A percentile compares a stretch with the other conserved stretches of the same genome.
phyloP scores from a whole-genome alignment of 1,140 invertebrate genomes.

The Leucophenga varia region DNA sequence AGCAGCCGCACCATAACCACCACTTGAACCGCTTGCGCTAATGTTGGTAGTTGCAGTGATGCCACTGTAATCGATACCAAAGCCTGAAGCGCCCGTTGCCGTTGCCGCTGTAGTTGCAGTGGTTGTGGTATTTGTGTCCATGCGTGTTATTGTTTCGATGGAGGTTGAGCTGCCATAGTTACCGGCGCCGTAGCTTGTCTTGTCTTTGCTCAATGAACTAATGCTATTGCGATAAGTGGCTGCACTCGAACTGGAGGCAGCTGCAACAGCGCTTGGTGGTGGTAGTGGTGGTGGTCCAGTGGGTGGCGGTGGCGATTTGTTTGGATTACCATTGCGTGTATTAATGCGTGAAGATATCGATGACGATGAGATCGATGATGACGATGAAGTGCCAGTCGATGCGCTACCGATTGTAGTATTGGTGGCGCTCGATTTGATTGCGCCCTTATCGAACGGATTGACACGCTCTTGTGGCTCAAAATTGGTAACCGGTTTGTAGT shows the following conservation, averaged over 20 bases:
- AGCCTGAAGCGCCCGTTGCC: slow-evolving; percentile 24
- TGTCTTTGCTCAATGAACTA: slow-evolving; percentile 39
- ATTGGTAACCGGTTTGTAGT: slow-evolving; percentile 51
- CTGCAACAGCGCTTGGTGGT: slow-evolving; percentile 26
- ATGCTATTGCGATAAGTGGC: slow-evolving; percentile 38
- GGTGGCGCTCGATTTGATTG: slow-evolving; percentile 18
- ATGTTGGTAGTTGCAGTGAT: slow-evolving; percentile 18
- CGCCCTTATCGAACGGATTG: slow-evolving; percentile 52
- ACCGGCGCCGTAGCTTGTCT: slow-evolving; percentile 35
- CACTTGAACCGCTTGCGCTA: slow-evolving; percentile 15
- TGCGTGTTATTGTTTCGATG: slow-evolving; percentile 50
- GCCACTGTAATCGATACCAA: slow-evolving; percentile 26
- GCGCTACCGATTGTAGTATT: slow-evolving; percentile 29
- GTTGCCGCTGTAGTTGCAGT: slow-evolving; percentile 33
- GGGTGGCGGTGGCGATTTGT: slow-evolving; percentile 46
- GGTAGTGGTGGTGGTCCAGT: slow-evolving; percentile 45
- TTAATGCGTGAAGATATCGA: slow-evolving; percentile 47
- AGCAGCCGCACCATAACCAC: neutral
- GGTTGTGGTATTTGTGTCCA: slow-evolving; percentile 46
- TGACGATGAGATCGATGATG: slow-evolving; percentile 45
- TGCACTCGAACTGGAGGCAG: slow-evolving; percentile 18
- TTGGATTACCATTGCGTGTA: slow-evolving; percentile 37
- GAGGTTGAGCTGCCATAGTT: slow-evolving; percentile 50
- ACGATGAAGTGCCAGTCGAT: slow-evolving; percentile 36
- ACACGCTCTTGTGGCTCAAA: slow-evolving; percentile 53